Percentiles rank a stretch among this genome's conserved stretches.
Conservation (phyloP, 2,797 vertebrate species). For the Lycodopsis pacificus region DNA sequence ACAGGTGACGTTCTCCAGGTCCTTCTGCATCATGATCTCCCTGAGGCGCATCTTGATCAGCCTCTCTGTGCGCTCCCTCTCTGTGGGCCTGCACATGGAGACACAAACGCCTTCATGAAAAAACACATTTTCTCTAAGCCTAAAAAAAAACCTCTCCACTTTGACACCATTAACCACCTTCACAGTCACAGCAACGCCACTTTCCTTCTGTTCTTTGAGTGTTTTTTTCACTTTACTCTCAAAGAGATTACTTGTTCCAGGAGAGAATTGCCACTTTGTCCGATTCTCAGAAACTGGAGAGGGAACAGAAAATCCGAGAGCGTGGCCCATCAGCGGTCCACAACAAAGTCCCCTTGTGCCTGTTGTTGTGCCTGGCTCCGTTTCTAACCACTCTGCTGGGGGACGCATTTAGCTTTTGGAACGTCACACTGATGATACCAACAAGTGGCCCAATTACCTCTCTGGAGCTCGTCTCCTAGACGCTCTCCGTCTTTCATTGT, state of each 20-base stretch:
- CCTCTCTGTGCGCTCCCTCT: conserved; percentile 93
- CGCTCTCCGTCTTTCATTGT: conserved; percentile 7
- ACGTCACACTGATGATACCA: conserved; percentile 61
- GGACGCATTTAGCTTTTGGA: conserved; percentile 62
- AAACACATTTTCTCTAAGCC: conserved; percentile 12
- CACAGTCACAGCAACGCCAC: conserved; percentile 8
- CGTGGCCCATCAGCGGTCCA: conserved; percentile 20
- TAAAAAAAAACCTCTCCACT: background rate
- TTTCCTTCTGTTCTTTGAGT: conserved; percentile 36
- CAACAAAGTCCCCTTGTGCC: conserved; percentile 67
- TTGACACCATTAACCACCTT: conserved; percentile 40
- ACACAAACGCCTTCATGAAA: conserved; percentile 48
- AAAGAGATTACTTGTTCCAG: conserved; percentile 61
- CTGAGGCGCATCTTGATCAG: conserved; percentile 94
- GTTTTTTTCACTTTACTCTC: conserved; percentile 33
- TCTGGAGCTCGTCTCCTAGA: conserved; percentile 32
- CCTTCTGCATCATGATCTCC: conserved; percentile 99
- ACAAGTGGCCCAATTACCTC: conserved; percentile 73
- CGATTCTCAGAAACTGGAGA: conserved; percentile 63
- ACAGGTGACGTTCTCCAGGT: conserved; percentile 97
- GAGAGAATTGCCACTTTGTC: conserved; percentile 68
- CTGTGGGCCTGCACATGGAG: conserved; percentile 89
- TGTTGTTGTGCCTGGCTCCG: conserved; percentile 52
- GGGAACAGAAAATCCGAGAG: conserved; percentile 57
- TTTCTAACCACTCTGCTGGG: conserved; percentile 51